Percentiles rank a stretch among this genome's conserved stretches.
Conservation (phyloP, 2,888 invertebrate genomes). For the Lapara coniferarum region DNA sequence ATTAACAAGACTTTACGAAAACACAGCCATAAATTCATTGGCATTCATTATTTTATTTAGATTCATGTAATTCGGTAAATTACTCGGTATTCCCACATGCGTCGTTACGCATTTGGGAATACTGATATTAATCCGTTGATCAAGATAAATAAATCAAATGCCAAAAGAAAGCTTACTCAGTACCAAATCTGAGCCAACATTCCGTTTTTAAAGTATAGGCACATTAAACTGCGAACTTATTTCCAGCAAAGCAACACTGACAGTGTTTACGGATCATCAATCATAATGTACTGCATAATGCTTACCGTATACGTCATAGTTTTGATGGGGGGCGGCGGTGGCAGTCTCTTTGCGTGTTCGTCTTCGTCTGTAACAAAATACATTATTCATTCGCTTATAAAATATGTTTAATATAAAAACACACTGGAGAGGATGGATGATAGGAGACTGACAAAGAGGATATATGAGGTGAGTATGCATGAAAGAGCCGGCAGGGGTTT, state of each 20-base stretch:
- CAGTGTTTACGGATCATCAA: slow-evolving; percentile 2
- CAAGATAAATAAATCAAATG: neutral
- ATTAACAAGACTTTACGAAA: too few species aligned
- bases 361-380: slow-evolving; percentile 83
- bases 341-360: slow-evolving; percentile 86
- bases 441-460: too few species aligned
- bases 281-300: slow-evolving; percentile 18
- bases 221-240: neutral
- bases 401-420: neutral
- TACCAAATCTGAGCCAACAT: neutral
- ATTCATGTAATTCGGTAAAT: neutral
- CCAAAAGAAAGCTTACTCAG: neutral
- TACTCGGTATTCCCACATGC: neutral
- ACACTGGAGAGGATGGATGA: too few species aligned
- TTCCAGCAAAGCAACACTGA: neutral
- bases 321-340: slow-evolving; percentile 87
- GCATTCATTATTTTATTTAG: neutral
- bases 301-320: slow-evolving; percentile 91
- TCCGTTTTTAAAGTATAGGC: neutral
- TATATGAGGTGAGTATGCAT: too few species aligned
- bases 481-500: too few species aligned
- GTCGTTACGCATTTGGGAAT: too few species aligned
- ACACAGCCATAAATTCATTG: neutral
- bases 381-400: slow-evolving; percentile 3
- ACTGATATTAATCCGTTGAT: too few species aligned